Percentiles rank a stretch among this genome's conserved stretches.
These are phyloP conservation scores for Mesembrinibis cayennensis DNA, from an alignment of 2,113 vertebrate genomes.

Conservation along the genomic window DNA sequence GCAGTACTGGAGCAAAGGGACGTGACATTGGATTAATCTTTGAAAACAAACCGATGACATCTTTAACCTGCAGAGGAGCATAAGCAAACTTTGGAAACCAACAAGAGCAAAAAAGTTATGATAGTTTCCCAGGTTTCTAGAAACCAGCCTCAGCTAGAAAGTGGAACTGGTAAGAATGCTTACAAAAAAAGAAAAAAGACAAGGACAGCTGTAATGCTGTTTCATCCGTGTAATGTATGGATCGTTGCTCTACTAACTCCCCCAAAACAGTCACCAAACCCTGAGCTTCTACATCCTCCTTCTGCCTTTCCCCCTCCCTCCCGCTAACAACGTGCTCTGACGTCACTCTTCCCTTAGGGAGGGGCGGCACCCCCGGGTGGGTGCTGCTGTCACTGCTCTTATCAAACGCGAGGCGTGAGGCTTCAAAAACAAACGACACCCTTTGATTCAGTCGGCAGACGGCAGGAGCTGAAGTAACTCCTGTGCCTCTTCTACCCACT, in stretches of 20 bases:
- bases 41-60: neutral
- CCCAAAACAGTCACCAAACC: neutral
- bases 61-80: neutral
- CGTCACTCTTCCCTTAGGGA: neutral
- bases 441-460: neutral
- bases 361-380: neutral
- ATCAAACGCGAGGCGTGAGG: neutral
- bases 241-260: neutral
- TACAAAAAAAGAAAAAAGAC: neutral
- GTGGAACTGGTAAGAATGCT: neutral
- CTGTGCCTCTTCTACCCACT: neutral
- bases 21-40: neutral
- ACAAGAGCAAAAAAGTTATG: neutral
- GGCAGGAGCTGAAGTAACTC: neutral
- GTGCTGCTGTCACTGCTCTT: neutral
- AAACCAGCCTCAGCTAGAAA: neutral
- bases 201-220: neutral
- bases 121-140: neutral
- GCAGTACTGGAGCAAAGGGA: neutral
- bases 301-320: neutral
- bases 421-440: neutral
- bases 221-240: neutral
- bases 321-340: accelerated
- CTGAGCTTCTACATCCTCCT: neutral
- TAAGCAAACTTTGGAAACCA: neutral